Base-by-base conservation (phyloP, 23 tunicate species). In the Phallusia fumigata region DNA sequence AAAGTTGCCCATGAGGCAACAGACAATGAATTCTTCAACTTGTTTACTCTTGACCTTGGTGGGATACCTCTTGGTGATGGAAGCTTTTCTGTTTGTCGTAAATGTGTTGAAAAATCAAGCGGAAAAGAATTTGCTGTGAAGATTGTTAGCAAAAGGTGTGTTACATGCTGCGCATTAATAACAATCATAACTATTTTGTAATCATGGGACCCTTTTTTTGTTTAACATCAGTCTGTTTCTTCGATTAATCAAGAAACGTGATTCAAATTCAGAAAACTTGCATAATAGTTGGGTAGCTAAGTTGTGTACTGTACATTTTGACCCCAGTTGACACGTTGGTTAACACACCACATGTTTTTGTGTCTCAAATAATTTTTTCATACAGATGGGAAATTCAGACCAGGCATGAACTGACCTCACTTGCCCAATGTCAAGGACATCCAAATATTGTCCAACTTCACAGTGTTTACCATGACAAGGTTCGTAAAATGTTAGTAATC, bases 81-180 rank as follows among this genome's bases (percentile, higher is more conserved):
- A 50, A 94, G 98, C 75, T 94, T 89, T 76, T 89, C 94, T 6
- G 85, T 94, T 32, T 89, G 94, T 53, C 81, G 98, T 12, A 79
- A 85, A 53, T 94, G 98, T 65, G 79, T 82, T 74, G 94, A 89
- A 64, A 79, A 58, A 19, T 45, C 86, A 11, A 89, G 88, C 19
- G 94, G 94, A 10, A 83, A 82, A 75, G 90, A 94, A 33, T 94
- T 80, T 65, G 98, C 98, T 35, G 98, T 94, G 33, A 94, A 94
- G 64, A 94, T 94, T 28, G 77, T 86, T 35, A 89, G 94, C 82
- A 73, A 88, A 64, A 82, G 89, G 98, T 94, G 24, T 65, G 75
- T 65, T 1, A 40, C 6, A 8, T 77, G 11, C 28, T 77, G 33
- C 1, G 33, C 3, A 6, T 44, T 31, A 31, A 28, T 75, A 10